phyloP scores from a whole-genome alignment of 1,140 invertebrate genomes.

The Caerostris darwini region DNA sequence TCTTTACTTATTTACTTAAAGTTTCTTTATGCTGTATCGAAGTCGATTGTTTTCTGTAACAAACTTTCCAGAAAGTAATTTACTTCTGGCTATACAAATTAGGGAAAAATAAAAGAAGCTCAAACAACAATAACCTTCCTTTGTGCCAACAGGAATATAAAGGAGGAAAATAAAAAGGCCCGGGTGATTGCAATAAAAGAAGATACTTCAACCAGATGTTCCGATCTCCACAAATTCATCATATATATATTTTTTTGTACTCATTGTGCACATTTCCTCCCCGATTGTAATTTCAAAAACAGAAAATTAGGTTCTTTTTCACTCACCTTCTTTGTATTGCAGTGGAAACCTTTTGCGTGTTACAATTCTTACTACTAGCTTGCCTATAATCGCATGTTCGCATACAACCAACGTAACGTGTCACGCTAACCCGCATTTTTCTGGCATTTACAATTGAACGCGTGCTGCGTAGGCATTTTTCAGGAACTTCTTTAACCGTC shows the following conservation, averaged over 20 bases:
- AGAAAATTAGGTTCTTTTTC: conserved; percentile 71
- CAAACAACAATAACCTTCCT: conserved; percentile 13
- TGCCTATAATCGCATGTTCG: conserved; percentile 35
- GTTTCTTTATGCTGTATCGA: conserved; percentile 51
- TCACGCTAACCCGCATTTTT: conserved; percentile 43
- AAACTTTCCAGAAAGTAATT: conserved; percentile 47
- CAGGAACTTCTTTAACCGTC: conserved; percentile 16
- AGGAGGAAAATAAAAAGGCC: conserved; percentile 3
- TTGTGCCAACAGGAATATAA: not conserved
- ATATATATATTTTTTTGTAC: conserved; percentile 9
- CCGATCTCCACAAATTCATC: conserved; percentile 51
- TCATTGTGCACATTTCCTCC: conserved; percentile 48
- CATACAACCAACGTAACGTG: not conserved
- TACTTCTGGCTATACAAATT: conserved; percentile 33
- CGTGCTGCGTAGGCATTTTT: conserved; percentile 49
- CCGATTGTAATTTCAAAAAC: conserved; percentile 71
- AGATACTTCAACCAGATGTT: conserved; percentile 56
- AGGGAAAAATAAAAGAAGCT: not conserved
- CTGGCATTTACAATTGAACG: conserved; percentile 27
- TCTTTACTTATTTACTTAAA: conserved; percentile 17
- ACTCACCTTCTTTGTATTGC: conserved; percentile 63
- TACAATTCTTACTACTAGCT: conserved; percentile 17
- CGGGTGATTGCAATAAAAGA: conserved; percentile 65
- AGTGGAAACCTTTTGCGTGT: conserved; percentile 55
- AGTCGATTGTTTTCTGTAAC: conserved; percentile 53